Evolutionary conservation across 2,888 invertebrate genomes (phyloP).

Genomic region (Cheiracanthium punctorium): DNA sequence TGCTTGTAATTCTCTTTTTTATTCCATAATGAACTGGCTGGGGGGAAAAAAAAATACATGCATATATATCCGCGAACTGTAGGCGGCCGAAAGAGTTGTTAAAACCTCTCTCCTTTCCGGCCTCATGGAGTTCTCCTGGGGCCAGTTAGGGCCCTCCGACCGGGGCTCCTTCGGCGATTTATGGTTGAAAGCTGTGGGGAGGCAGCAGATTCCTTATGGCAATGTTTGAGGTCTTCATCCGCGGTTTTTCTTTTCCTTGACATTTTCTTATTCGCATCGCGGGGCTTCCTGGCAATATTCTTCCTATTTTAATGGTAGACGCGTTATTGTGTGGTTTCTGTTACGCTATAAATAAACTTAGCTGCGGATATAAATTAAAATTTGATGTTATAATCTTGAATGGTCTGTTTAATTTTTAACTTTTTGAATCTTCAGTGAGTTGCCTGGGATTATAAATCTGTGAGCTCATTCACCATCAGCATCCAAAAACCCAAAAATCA

Average conservation of each 20-base stretch:
- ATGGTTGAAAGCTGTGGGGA: slow-evolving; percentile 27
- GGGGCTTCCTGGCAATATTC: slow-evolving; percentile 3
- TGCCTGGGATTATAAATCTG: too few relatives aligned
- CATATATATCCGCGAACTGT: slow-evolving; percentile 20
- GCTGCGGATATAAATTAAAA: too few relatives aligned
- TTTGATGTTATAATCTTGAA: too few relatives aligned
- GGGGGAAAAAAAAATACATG: slow-evolving; percentile 16
- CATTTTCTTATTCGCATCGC: slow-evolving; percentile 18
- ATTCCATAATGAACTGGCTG: slow-evolving; percentile 44
- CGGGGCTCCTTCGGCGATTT: slow-evolving; percentile 40
- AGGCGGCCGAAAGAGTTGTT: slow-evolving; percentile 59
- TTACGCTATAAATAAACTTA: too few relatives aligned
- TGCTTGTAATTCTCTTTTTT: slow-evolving; percentile 20
- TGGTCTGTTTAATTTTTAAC: too few relatives aligned
- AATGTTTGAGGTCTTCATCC: slow-evolving; percentile 56
- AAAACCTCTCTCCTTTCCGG: slow-evolving; percentile 47
- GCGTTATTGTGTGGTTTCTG: too few relatives aligned
- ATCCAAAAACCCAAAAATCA: too few relatives aligned
- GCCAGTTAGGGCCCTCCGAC: slow-evolving; percentile 53
- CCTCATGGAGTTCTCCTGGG: slow-evolving; percentile 45
- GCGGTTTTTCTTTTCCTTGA: not conserved
- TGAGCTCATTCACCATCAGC: too few relatives aligned
- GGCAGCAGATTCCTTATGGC: not conserved
- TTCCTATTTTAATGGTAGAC: too few relatives aligned
- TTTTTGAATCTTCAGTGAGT: too few relatives aligned